Evolutionary conservation across 2,797 vertebrate species (phyloP), one percentile per base, ranked within the genome.

Genomic region (Lepus oiostolus): DNA sequence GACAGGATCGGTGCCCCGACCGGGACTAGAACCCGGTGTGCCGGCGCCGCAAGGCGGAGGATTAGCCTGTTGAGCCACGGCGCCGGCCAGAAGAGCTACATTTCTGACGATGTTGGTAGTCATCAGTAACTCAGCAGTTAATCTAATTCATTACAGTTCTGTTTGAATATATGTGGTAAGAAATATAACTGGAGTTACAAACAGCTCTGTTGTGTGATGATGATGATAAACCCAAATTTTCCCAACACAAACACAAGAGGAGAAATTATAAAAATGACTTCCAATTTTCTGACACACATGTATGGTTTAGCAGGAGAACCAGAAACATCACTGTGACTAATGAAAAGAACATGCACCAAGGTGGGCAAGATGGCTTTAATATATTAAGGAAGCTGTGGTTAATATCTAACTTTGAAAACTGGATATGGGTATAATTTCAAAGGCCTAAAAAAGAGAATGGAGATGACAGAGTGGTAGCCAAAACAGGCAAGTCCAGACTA

Each of bases 151-250:
- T 24, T 82, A 72, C 24, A 63, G 74, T 87, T 75, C 35, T 71
- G 38, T 52, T 72, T 91, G 68, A 65, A 77, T 54, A 13, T 72
- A 68, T 3, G 2, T 54, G 13, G 30, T 87, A 67, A 88, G 87
- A 84, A 90, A 50, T 24, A 80, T 4, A 93, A 90, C 50, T 76
- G 83, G 22, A 30, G 47, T 92, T 92, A 80, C 71, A 82, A 89
- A 62, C 30, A 96, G 62, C 52, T 85, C 21, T 83, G 50, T 38
- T 85, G 65, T 42, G 67, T 84, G 11, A 38, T 38, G 16, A 70
- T 42, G 19, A 81, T 60, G 74, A 85, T 60, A 47, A 86, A 84
- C 14, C 75, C 75, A 81, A 79, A 32, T 62, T 54, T 72, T 90
- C 68, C 62, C 47, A 83, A 87, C 60, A 92, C 30, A 67, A 54